Evolutionary conservation across 2,797 vertebrate species (phyloP).

Genomic region (Petrocephalus sullivani): DNA sequence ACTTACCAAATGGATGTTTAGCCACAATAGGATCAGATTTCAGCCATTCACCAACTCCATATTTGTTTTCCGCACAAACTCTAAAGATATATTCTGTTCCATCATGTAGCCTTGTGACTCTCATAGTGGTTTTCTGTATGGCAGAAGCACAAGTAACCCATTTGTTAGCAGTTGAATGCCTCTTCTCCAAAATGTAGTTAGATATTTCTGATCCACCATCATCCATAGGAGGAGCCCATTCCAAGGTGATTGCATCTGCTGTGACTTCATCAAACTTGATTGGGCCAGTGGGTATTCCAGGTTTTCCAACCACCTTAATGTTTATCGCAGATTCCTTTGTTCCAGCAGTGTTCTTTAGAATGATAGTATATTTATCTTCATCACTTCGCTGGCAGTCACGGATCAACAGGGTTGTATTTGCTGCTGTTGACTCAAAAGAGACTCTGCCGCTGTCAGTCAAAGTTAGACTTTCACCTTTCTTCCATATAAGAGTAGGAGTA

Average conservation of each 20-base stretch:
- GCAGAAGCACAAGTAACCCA: slow-evolving; percentile 94
- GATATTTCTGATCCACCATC: slow-evolving; percentile 95
- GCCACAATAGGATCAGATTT: slow-evolving; percentile 88
- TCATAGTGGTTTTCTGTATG: slow-evolving; percentile 90
- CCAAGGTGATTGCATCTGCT: slow-evolving; percentile 87
- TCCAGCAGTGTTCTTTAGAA: slow-evolving; percentile 76
- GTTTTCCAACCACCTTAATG: slow-evolving; percentile 92
- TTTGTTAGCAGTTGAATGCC: slow-evolving; percentile 87
- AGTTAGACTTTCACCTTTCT: slow-evolving; percentile 74
- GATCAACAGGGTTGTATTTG: slow-evolving; percentile 81
- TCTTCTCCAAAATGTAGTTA: slow-evolving; percentile 96
- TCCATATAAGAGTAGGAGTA: slow-evolving; percentile 79
- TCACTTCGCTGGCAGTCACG: slow-evolving; percentile 89
- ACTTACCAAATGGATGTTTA: slow-evolving; percentile 96
- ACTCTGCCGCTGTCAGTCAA: slow-evolving; percentile 81
- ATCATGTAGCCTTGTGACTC: slow-evolving; percentile 90
- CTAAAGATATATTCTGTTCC: slow-evolving; percentile 92
- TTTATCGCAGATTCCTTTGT: slow-evolving; percentile 81
- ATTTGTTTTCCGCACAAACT: slow-evolving; percentile 97
- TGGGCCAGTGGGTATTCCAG: slow-evolving; percentile 89
- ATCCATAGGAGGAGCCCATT: slow-evolving; percentile 90
- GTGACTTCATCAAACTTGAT: slow-evolving; percentile 95
- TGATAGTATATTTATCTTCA: slow-evolving; percentile 82
- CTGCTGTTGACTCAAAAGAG: slow-evolving; percentile 76
- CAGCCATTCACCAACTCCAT: slow-evolving; percentile 88